Percentiles rank a stretch among this genome's conserved stretches.
These are phyloP conservation scores for Pachycephus smyrnensis DNA, from an alignment of 2,888 invertebrate species.

Conservation along the genomic window DNA sequence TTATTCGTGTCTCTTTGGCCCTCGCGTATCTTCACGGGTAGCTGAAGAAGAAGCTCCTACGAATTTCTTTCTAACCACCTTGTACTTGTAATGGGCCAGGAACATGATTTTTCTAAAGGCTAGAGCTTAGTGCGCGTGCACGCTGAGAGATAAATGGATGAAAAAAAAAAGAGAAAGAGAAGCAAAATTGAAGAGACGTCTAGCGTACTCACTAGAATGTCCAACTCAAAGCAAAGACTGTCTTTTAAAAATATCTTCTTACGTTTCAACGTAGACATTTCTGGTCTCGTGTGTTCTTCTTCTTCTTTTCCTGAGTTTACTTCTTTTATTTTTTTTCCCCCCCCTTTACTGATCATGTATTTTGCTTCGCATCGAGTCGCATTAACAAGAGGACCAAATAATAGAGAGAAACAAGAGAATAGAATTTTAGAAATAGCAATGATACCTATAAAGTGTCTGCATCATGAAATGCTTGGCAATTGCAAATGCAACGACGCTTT, in stretches of 20 bases:
- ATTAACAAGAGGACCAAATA: neutral
- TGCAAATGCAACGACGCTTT: neutral
- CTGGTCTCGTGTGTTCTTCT: neutral
- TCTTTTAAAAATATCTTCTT: constrained; percentile 36
- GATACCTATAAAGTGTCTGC: neutral
- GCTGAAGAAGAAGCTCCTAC: neutral
- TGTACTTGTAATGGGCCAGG: neutral
- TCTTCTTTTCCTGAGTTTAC: neutral
- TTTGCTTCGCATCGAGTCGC: neutral
- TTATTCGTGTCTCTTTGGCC: no score
- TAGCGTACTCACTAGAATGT: neutral
- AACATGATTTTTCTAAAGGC: neutral
- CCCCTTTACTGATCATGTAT: neutral
- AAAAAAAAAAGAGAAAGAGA: neutral
- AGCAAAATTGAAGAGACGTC: neutral
- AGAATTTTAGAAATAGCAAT: neutral
- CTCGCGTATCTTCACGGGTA: neutral
- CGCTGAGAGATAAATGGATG: neutral
- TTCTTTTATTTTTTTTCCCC: neutral
- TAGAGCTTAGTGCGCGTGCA: neutral
- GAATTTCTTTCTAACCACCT: neutral
- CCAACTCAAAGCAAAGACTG: constrained; percentile 36
- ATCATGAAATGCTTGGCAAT: neutral
- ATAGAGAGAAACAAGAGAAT: neutral
- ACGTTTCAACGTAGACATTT: constrained; percentile 9